A percentile compares a stretch with the other conserved stretches of the same genome.
These are phyloP conservation scores for Zelostemma sp. DNA, from an alignment of 1,140 invertebrate genomes.

Conservation along the genomic window DNA sequence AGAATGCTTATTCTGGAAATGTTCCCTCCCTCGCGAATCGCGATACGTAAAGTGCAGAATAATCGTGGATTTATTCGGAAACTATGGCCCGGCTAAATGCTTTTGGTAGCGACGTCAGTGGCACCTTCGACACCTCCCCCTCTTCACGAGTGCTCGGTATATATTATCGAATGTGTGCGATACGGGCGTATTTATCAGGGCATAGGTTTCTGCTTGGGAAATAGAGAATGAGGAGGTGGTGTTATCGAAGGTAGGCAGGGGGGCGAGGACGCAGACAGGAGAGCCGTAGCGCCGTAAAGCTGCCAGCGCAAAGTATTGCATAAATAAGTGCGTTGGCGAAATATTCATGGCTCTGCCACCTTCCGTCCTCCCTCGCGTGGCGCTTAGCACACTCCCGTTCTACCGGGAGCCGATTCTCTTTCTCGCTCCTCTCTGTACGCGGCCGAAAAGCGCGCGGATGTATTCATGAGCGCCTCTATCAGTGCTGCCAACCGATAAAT, in stretches of 20 bases:
- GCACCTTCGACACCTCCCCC: constrained; percentile 47
- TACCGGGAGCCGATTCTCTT: constrained; percentile 29
- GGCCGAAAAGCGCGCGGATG: constrained; percentile 60
- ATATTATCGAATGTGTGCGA: constrained; percentile 62
- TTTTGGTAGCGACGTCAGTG: too few species aligned
- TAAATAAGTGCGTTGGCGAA: constrained; percentile 69
- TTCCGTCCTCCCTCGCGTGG: constrained; percentile 57
- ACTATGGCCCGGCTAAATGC: constrained; percentile 68
- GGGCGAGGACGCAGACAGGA: constrained; percentile 4
- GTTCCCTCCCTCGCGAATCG: too few species aligned
- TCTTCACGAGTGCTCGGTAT: constrained; percentile 58
- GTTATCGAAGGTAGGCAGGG: not conserved
- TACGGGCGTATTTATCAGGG: constrained; percentile 63
- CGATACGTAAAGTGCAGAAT: too few species aligned
- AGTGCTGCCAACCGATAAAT: constrained; percentile 52
- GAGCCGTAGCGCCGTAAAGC: constrained; percentile 59
- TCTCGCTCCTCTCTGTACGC: constrained; percentile 36
- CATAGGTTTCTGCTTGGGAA: constrained; percentile 44
- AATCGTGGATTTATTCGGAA: constrained; percentile 69
- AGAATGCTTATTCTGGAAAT: too few species aligned
- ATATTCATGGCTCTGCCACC: constrained; percentile 67
- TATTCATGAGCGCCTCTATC: constrained; percentile 58
- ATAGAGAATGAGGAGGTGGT: constrained; percentile 31
- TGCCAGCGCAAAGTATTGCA: constrained; percentile 70
- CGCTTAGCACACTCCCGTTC: constrained; percentile 40